Base-by-base conservation (phyloP, 2,888 invertebrate species). In the Pedicia rivosa region DNA sequence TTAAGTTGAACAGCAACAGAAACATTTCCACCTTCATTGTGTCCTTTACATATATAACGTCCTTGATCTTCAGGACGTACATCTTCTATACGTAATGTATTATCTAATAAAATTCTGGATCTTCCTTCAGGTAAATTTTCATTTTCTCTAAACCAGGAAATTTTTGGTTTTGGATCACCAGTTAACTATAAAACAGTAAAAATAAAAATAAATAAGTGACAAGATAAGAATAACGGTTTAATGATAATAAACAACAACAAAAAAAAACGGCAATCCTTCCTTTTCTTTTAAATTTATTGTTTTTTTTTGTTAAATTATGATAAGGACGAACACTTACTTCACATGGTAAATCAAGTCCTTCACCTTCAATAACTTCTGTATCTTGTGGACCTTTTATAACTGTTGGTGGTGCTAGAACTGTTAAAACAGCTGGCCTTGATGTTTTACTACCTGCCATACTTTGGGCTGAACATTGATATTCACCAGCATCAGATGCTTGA, bases 1-100 rank as follows among this genome's bases (percentile, higher is more conserved):
- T 45, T 45, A 2, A 50, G 37, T 37, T 44, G 44, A 12, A 50
- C 48, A 6, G 48, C 44, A 26, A 50, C 37, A 1, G 47, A 44
- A 4, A 50, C 47, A 41, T 50, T 50, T 24, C 50, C 50, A 22
- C 50, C 50, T 40, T 50, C 50, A 37, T 50, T 50, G 27, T 44
- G 42, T 14, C 47, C 50, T 26, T 46, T 46, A 28, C 50, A 50
- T 10, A 44, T 46, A 31, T 50, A 50, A 17, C 44, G 43, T 5
- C 50, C 50, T 40, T 50, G 46, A 38, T 50, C 50, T 36, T 47
- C 49, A 5, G 48, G 44, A 5, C 50, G 41, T 8, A 47, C 45
- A 39, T 50, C 50, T 37, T 50, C 50, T 33, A 50, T 48, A 35
- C 49, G 40, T 30, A 50, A 39, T 14, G 50, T 50, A 36, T 50